Conservation (phyloP, 2,113 vertebrate genomes). For the Cisticola juncidis region DNA sequence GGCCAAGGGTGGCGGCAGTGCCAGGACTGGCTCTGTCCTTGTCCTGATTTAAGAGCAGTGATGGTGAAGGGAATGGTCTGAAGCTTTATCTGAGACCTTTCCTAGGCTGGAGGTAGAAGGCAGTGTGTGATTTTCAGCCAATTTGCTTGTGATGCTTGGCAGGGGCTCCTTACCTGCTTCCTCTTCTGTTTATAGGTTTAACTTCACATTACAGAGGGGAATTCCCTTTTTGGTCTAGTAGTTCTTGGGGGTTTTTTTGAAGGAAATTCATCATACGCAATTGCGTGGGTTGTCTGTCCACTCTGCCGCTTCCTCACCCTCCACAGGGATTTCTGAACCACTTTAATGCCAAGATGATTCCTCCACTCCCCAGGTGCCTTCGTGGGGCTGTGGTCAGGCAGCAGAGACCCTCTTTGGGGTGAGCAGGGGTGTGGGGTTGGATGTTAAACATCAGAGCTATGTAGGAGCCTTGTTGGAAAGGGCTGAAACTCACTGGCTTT, state of each 20-base stretch:
- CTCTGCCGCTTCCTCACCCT: not conserved
- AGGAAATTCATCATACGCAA: not conserved
- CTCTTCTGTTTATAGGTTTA: not conserved
- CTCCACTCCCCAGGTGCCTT: not conserved
- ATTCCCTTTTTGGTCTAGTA: not conserved
- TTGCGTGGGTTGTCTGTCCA: not conserved
- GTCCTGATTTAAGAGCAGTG: not conserved
- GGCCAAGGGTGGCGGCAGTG: not conserved
- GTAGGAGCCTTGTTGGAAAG: not conserved
- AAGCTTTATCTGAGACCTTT: not conserved
- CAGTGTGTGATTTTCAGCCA: not conserved
- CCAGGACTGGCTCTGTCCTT: not conserved
- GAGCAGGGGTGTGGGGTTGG: rapidly evolving
- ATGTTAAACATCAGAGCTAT: rapidly evolving
- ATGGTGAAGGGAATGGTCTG: not conserved
- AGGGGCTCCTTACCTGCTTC: not conserved
- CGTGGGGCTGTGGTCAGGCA: not conserved
- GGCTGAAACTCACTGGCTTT: not conserved
- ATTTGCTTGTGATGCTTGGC: not conserved
- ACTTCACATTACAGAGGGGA: not conserved
- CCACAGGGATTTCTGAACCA: not conserved
- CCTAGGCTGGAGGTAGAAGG: not conserved
- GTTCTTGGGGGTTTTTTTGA: not conserved
- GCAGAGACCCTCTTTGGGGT: not conserved
- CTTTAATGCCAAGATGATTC: not conserved